Percentiles rank a stretch among this genome's conserved stretches.
Conservation (phyloP, 2,797 vertebrate species). For the Tapera naevia region DNA sequence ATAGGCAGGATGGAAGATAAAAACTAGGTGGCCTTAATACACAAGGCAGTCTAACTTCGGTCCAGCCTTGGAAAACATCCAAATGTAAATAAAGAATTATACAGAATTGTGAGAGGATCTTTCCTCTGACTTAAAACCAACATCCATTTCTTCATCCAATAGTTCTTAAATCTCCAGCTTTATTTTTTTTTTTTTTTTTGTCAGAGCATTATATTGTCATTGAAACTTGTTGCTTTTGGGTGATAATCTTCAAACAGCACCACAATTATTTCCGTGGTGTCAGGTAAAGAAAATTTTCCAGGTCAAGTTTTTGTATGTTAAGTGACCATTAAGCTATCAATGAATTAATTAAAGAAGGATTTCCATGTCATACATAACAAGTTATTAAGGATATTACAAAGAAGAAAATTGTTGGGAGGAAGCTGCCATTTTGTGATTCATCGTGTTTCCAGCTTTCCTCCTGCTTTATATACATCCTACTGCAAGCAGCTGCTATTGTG, state of each 20-base stretch:
- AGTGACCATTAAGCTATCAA: neutral
- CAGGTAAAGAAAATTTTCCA: neutral
- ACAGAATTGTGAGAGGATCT: neutral
- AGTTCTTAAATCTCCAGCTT: neutral
- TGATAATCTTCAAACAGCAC: neutral
- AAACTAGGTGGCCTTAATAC: neutral
- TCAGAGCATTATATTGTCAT: neutral
- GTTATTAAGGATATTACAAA: neutral
- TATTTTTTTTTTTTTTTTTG: neutral
- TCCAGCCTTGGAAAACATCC: neutral
- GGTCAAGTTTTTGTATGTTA: neutral
- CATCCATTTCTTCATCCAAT: neutral
- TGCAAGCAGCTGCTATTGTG: neutral
- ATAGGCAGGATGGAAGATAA: neutral
- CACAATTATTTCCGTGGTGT: neutral
- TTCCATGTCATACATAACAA: neutral
- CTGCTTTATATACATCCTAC: neutral
- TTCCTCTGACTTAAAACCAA: neutral
- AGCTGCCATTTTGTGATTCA: slow-evolving; percentile 1
- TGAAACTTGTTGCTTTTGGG: neutral
- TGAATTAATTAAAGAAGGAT: neutral
- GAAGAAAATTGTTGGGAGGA: neutral
- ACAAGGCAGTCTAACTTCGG: neutral
- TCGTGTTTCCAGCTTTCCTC: neutral
- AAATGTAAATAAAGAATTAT: neutral